Evolutionary conservation across 2,113 vertebrate species (phyloP).

Genomic region (Micronisus gabar): DNA sequence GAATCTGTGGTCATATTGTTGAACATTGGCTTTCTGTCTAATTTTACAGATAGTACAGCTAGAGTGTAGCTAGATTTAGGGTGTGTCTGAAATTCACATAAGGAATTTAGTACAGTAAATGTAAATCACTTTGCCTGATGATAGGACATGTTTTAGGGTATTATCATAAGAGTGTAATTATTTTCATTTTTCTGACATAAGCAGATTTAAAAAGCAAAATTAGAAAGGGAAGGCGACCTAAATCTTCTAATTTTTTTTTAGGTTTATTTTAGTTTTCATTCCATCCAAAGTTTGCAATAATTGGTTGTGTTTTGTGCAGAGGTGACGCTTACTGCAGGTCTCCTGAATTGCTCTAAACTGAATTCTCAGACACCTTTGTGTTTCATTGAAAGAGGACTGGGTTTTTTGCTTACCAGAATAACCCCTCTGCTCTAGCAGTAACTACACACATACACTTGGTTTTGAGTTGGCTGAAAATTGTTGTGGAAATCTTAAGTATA

Average conservation of each 20-base stretch:
- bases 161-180: background rate
- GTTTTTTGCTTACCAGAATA: background rate
- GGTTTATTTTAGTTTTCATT: background rate
- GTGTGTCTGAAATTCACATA: background rate
- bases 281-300: background rate
- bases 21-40: background rate
- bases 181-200: background rate
- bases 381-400: background rate
- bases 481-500: fast-evolving
- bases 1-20: no score
- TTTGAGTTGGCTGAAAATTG: background rate
- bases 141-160: background rate
- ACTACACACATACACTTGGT: fast-evolving
- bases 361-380: background rate
- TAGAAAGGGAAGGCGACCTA: background rate
- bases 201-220: background rate
- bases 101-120: background rate
- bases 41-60: background rate
- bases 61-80: background rate
- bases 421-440: background rate
- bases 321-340: fast-evolving
- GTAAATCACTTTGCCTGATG: background rate
- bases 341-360: background rate
- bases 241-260: background rate
- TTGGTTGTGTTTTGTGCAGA: background rate